Conservation (phyloP, 2,113 vertebrate species). For the Procavia capensis region DNA sequence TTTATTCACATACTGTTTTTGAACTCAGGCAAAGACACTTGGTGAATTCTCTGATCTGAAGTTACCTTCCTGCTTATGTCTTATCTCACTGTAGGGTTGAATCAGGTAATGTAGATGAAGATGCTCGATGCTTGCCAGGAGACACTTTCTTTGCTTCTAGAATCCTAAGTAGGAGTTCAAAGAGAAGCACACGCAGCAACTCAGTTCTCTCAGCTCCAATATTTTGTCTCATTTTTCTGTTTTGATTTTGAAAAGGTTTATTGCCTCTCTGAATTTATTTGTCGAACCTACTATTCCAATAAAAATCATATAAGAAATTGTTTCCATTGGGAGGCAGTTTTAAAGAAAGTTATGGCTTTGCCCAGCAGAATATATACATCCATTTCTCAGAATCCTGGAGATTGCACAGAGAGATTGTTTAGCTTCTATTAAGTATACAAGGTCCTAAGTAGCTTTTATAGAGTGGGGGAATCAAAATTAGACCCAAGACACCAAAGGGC, state of each 20-base stretch:
- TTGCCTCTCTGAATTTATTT: constrained; percentile 37
- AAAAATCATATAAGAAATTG: constrained; percentile 28
- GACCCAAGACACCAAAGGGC: background rate
- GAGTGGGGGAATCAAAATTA: constrained; percentile 23
- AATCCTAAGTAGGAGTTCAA: constrained; percentile 21
- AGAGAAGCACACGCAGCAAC: background rate
- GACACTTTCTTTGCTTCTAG: background rate
- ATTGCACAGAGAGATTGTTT: background rate
- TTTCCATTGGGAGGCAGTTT: constrained; percentile 19
- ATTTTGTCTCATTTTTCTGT: constrained; percentile 44
- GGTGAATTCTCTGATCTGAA: background rate
- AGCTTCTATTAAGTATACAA: background rate
- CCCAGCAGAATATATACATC: constrained; percentile 56
- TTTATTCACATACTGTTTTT: constrained; percentile 4
- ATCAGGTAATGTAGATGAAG: background rate
- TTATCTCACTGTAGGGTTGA: background rate
- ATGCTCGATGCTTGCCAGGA: background rate
- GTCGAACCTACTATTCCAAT: constrained; percentile 33
- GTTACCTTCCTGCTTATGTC: background rate
- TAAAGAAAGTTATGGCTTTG: constrained; percentile 39
- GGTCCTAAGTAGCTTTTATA: constrained; percentile 13
- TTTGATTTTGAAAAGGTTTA: constrained; percentile 54
- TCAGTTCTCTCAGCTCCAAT: constrained; percentile 21
- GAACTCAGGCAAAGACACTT: background rate
- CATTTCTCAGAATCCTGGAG: constrained; percentile 44